A percentile compares a stretch with the other conserved stretches of the same genome.
These are phyloP conservation scores for Squalus acanthias DNA, from an alignment of 2,797 vertebrate genomes.

Conservation along the genomic window DNA sequence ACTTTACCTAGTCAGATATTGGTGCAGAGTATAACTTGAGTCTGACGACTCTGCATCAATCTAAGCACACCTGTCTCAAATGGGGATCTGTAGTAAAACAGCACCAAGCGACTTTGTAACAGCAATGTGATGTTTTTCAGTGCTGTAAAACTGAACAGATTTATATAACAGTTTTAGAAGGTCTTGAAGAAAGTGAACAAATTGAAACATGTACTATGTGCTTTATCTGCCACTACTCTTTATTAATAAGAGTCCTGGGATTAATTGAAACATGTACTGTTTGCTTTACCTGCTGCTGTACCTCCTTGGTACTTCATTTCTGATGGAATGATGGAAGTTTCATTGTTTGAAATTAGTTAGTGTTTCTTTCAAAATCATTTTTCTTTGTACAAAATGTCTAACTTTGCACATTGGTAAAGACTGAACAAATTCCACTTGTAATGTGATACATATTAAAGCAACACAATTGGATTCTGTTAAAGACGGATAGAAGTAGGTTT, in stretches of 20 bases:
- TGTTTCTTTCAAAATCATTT: neutral
- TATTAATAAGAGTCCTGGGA: neutral
- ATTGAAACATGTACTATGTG: neutral
- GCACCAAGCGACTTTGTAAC: neutral
- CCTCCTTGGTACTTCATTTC: neutral
- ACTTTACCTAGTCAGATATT: neutral
- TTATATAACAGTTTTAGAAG: neutral
- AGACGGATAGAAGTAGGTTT: neutral
- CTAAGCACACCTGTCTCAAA: neutral
- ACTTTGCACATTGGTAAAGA: too few species aligned
- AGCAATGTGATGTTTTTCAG: neutral
- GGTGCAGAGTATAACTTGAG: neutral
- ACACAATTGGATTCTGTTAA: neutral
- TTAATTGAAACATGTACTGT: conserved; percentile 1
- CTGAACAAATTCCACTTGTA: neutral
- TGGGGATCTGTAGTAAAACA: neutral
- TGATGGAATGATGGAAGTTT: neutral
- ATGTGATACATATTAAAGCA: neutral
- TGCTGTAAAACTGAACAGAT: neutral
- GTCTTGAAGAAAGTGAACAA: neutral
- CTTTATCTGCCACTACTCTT: neutral
- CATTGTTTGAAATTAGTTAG: neutral
- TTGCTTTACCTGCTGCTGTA: neutral
- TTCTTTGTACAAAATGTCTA: neutral
- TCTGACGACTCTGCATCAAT: neutral